Conservation (phyloP, 2,888 invertebrate species). For the Bombyx huttoni region DNA sequence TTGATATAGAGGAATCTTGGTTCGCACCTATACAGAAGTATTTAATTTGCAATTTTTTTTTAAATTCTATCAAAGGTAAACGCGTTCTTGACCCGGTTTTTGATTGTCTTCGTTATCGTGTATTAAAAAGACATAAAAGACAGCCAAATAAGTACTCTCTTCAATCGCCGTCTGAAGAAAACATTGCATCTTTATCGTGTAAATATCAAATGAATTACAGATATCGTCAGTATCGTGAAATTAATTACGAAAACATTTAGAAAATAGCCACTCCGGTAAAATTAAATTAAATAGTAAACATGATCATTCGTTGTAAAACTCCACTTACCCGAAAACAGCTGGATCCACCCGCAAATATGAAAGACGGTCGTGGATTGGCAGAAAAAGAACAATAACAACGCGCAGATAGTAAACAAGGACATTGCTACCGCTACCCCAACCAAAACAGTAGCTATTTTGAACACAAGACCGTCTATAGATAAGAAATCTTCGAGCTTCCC, state of each 20-base stretch:
- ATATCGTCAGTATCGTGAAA: too few species aligned
- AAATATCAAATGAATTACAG: too few species aligned
- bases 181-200: too few species aligned
- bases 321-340: constrained; percentile 91
- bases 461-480: constrained; percentile 84
- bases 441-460: constrained; percentile 91
- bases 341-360: constrained; percentile 95
- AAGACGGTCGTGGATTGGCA: constrained; percentile 93
- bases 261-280: neutral
- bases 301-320: neutral
- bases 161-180: too few species aligned
- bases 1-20: too few species aligned
- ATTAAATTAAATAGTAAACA: neutral
- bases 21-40: too few species aligned
- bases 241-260: neutral
- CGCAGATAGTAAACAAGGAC: constrained; percentile 88
- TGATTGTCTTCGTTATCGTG: too few species aligned
- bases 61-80: too few species aligned
- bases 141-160: too few species aligned
- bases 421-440: constrained; percentile 89
- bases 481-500: constrained; percentile 88
- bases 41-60: too few species aligned
- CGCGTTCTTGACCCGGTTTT: too few species aligned
- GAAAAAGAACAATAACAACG: constrained; percentile 93
- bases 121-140: too few species aligned